A percentile compares a stretch with the other conserved stretches of the same genome.
Conservation (phyloP, 2,888 invertebrate species). For the Unio delphinus region DNA sequence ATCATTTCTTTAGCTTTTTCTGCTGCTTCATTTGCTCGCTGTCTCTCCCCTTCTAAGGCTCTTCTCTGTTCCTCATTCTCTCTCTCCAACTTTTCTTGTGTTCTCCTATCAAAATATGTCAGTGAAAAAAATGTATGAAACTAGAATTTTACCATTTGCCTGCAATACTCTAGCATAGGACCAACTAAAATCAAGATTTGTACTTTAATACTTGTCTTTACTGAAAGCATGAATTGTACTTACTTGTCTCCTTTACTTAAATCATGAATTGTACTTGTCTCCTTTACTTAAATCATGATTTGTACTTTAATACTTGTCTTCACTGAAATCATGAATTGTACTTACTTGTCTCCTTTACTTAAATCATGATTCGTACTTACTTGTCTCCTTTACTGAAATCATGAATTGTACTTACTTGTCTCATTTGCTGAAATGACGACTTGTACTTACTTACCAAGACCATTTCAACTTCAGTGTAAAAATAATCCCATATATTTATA, state of each 20-base stretch:
- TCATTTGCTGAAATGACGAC: neutral
- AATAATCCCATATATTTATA: no score
- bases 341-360: neutral
- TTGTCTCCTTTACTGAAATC: neutral
- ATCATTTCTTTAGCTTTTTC: slow-evolving; percentile 64
- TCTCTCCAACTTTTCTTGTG: slow-evolving; percentile 52
- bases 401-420: no score
- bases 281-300: neutral
- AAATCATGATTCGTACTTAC: neutral
- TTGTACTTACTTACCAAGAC: no score
- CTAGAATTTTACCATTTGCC: neutral
- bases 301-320: no score
- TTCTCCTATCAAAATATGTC: slow-evolving; percentile 37
- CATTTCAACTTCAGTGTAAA: no score
- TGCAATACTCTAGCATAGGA: neutral
- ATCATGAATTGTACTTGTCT: neutral
- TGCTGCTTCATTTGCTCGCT: slow-evolving; percentile 55
- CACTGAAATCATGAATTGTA: neutral
- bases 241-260: no score
- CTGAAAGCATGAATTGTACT: neutral
- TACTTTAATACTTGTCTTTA: neutral
- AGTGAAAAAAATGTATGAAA: neutral
- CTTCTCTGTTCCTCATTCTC: slow-evolving; percentile 52
- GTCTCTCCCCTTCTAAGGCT: slow-evolving; percentile 53
- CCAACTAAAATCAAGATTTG: neutral